Percentiles rank a stretch among this genome's conserved stretches.
phyloP scores from a whole-genome alignment of 2,113 vertebrate genomes.

The Varanus komodoensis region DNA sequence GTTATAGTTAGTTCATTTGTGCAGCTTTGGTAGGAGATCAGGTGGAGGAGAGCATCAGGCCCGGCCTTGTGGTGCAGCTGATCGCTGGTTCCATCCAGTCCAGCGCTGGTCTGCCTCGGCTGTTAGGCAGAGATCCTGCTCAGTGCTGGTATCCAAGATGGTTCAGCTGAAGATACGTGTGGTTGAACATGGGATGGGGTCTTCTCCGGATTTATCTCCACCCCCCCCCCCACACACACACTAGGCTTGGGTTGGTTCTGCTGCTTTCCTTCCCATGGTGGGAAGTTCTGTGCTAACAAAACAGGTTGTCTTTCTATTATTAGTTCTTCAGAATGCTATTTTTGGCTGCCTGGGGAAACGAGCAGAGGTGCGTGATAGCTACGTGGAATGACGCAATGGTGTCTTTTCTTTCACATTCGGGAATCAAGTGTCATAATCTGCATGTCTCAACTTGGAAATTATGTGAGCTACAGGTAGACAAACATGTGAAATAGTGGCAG shows the following conservation, averaged over 20 bases:
- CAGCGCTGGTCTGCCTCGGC: too few relatives aligned
- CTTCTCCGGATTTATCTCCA: background rate
- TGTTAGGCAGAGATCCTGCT: background rate
- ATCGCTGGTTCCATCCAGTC: background rate
- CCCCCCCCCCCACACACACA: background rate
- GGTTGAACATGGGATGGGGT: background rate
- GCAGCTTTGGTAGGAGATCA: background rate
- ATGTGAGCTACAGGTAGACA: background rate
- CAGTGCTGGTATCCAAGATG: background rate
- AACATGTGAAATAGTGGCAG: background rate
- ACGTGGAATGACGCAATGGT: slow-evolving; percentile 26
- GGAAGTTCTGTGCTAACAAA: background rate
- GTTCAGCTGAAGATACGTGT: background rate
- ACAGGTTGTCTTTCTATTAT: background rate
- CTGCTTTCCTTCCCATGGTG: background rate
- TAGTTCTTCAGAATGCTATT: background rate
- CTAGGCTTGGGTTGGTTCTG: background rate
- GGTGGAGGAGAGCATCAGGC: background rate
- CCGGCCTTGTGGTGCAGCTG: background rate
- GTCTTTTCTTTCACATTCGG: slow-evolving; percentile 48
- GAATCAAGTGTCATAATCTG: slow-evolving; percentile 14
- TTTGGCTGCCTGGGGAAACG: slow-evolving; percentile 19
- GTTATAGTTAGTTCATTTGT: background rate
- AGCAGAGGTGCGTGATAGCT: slow-evolving; percentile 3
- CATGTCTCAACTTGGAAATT: slow-evolving; percentile 8